Conservation (phyloP, 1,140 invertebrate genomes). For the Latrodectus geometricus region DNA sequence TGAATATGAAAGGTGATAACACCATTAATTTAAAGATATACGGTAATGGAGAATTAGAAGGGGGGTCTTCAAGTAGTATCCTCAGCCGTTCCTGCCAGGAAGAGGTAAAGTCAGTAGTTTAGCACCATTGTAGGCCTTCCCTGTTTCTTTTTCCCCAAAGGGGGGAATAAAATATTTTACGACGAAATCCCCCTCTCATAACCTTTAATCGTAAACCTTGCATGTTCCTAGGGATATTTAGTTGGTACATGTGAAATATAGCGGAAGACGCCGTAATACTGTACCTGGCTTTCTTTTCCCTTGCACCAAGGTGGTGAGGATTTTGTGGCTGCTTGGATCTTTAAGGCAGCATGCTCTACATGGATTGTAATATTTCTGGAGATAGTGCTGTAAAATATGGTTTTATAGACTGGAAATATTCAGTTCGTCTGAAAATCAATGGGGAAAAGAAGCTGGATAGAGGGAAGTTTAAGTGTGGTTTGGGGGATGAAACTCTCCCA, state of each 20-base stretch:
- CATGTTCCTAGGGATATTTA: not conserved
- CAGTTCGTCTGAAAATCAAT: not conserved
- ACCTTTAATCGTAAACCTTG: constrained; percentile 11
- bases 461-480: not conserved
- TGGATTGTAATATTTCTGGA: not conserved
- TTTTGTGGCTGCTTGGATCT: not conserved
- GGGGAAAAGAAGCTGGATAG: not conserved
- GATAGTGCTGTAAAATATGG: not conserved
- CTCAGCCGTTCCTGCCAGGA: not conserved
- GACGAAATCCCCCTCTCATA: not conserved
- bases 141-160: not conserved
- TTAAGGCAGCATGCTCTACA: not conserved
- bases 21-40: constrained; percentile 4
- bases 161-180: not conserved
- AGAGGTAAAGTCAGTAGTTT: not conserved
- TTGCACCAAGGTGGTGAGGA: not conserved
- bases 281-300: not conserved
- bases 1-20: not conserved
- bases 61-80: not conserved
- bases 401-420: not conserved
- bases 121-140: not conserved
- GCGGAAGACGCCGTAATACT: not conserved
- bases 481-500: not conserved
- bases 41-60: not conserved
- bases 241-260: not conserved